Conservation (phyloP, 2,797 vertebrate species). For the Periparus ater region DNA sequence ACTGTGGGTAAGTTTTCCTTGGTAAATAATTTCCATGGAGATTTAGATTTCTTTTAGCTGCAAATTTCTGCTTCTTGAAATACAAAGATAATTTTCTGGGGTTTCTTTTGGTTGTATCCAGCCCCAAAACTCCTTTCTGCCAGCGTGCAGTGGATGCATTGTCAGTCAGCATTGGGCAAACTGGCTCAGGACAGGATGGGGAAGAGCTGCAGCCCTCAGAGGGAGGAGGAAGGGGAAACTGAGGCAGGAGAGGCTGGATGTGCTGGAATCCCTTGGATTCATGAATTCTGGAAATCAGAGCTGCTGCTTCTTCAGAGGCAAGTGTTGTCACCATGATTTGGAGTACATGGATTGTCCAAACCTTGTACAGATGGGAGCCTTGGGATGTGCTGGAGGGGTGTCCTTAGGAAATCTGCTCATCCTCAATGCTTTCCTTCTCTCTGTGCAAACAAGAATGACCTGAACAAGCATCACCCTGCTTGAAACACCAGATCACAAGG, state of each 20-base stretch:
- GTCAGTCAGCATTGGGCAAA: background rate
- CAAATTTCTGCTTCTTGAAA: background rate
- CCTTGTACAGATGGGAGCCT: accelerated
- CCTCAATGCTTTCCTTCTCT: background rate
- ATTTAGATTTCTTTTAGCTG: background rate
- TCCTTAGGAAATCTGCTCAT: background rate
- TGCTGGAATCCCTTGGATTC: background rate
- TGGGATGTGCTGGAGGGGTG: background rate
- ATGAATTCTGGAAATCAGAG: background rate
- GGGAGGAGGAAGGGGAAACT: background rate
- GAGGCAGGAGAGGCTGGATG: background rate
- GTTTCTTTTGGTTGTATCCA: background rate
- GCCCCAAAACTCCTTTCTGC: background rate
- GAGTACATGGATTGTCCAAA: accelerated
- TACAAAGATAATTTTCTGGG: background rate
- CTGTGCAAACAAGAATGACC: background rate
- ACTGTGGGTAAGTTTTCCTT: background rate
- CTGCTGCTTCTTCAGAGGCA: background rate
- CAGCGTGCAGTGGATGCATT: background rate
- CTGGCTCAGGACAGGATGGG: background rate
- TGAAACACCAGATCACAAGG: accelerated
- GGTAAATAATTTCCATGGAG: background rate
- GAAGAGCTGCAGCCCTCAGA: background rate
- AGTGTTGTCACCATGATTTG: accelerated
- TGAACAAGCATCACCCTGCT: background rate